Base-by-base conservation (phyloP, 2,797 vertebrate genomes). In the Crax fasciolata region DNA sequence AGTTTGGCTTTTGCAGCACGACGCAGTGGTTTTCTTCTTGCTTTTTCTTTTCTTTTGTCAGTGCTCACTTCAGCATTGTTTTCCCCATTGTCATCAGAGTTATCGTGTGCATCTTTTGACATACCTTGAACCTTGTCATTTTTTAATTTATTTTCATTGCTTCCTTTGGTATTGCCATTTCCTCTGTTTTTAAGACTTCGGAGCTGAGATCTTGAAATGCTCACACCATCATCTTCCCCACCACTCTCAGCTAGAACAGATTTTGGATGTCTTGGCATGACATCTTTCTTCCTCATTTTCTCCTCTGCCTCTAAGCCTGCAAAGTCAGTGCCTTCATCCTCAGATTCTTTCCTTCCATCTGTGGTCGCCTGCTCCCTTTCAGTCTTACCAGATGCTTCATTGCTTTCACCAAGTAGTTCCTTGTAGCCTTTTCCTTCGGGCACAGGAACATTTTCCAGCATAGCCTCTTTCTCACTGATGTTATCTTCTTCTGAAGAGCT, bases 1-100 rank as follows among this genome's bases (percentile, higher is more conserved):
- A 96, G 83, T 54, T 97, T 97, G 71, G 95, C 82, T 91, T 95
- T 96, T 46, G 77, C 76, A 81, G 84, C 95, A 35, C 76, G 21
- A 59, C 93, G 87, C n/a, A 97, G 55, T 21, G 24, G 38, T 25
- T 32, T 67, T 68, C 94, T 97, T 97, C 93, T 94, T 92, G n/a
- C 75, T 4, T 81, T 72, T 67, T 93, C 97, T 97, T 85, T 85
- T 86, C 75, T 94, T 92, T 46, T 70, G 20, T 27, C 48, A 73
- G 13, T 48, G 88, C 76, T 90, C 65, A 70, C 72, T 66, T 96
- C 51, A 80, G 24, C 13, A 59, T 62, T 94, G 92, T 93, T 81
- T 58, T 84, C 19, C 72, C 57, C 78, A 38, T 3, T n/a, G 24
- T 57, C 82, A n/a, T 38, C 71, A 72, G 43, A 58, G 85, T 49